Conservation (phyloP, 1,140 invertebrate species). For the Euschistus heros region DNA sequence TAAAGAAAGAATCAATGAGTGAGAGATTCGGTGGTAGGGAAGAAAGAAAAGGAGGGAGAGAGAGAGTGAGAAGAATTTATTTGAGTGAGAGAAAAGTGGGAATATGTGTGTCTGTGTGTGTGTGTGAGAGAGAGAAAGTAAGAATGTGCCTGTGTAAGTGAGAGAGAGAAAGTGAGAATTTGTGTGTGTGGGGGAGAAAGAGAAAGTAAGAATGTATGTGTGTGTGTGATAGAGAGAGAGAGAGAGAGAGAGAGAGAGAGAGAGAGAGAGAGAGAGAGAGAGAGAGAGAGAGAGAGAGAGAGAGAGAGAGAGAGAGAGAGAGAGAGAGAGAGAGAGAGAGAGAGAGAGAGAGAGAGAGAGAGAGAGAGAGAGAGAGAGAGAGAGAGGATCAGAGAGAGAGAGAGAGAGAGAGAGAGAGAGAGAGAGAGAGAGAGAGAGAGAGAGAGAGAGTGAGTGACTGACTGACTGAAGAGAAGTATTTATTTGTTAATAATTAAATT, state of each 20-base stretch:
- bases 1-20: no score
- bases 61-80: no score
- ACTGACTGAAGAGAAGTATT: no score
- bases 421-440: no score
- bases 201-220: conserved; percentile 17
- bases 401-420: conserved; percentile 30
- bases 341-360: conserved; percentile 19
- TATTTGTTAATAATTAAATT: no score
- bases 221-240: conserved; percentile 29
- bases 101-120: neutral
- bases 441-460: no score
- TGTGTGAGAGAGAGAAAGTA: neutral
- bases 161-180: conserved; percentile 36
- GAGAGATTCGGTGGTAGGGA: no score
- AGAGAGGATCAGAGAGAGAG: conserved; percentile 19
- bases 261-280: conserved; percentile 12
- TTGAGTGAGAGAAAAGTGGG: no score
- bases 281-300: conserved; percentile 13
- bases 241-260: conserved; percentile 28
- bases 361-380: conserved; percentile 20
- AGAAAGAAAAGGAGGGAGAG: no score
- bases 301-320: conserved; percentile 17
- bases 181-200: conserved; percentile 25
- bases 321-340: conserved; percentile 15
- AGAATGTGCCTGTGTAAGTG: conserved; percentile 29